phyloP scores from a whole-genome alignment of 2,113 vertebrate species.

The Oncorhynchus tshawytscha region DNA sequence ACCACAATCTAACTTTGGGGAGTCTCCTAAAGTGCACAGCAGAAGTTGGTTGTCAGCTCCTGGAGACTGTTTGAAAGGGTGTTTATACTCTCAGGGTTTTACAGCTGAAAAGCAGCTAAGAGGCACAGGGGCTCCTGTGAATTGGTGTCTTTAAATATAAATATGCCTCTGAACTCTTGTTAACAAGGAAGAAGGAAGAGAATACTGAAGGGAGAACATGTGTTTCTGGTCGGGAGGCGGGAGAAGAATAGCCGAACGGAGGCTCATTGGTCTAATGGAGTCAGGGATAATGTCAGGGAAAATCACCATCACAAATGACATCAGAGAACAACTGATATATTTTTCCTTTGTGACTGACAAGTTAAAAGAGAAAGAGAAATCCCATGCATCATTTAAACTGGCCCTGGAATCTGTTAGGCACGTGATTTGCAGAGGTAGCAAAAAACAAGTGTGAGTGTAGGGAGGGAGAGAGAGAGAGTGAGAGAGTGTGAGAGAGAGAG shows the following conservation, averaged over 20 bases:
- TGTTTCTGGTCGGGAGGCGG: constrained; percentile 31
- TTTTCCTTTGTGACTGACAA: constrained; percentile 73
- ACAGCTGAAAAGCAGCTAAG: background rate
- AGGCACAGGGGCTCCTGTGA: constrained; percentile 10
- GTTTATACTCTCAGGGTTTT: background rate
- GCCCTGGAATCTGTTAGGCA: constrained; percentile 78
- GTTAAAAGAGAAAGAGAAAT: constrained; percentile 79
- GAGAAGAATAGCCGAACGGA: constrained; percentile 48
- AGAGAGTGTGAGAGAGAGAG: background rate
- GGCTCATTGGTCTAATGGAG: constrained; percentile 85
- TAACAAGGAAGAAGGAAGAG: constrained; percentile 21
- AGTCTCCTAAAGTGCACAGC: background rate
- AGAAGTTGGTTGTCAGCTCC: background rate
- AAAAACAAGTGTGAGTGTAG: constrained; percentile 69
- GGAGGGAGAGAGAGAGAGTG: constrained; percentile 20
- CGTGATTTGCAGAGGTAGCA: constrained; percentile 82
- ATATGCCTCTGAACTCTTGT: constrained; percentile 34
- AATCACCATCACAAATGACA: constrained; percentile 81
- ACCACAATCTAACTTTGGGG: no score
- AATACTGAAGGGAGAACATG: constrained; percentile 28
- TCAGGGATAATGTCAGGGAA: constrained; percentile 73
- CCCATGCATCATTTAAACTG: constrained; percentile 85
- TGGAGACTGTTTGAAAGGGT: background rate
- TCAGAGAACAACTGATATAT: constrained; percentile 78
- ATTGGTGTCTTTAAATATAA: constrained; percentile 50